Evolutionary conservation across 2,888 invertebrate genomes (phyloP), one percentile per base, ranked within the genome.

Genomic region (Orthosia incerta): DNA sequence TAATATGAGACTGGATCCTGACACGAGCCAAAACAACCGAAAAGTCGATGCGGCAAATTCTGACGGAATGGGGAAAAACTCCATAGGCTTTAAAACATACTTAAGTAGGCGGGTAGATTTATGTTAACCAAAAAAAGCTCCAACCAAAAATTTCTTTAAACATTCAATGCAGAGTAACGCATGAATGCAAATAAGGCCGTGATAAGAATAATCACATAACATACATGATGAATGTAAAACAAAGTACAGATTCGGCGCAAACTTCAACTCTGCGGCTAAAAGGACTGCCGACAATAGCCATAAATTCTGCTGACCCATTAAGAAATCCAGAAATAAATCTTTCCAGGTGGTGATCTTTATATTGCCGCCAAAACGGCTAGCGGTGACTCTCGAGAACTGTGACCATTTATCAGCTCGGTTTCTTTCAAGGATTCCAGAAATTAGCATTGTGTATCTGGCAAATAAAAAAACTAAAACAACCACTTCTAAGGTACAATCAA

Each of bases 301-400:
- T 87, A 87, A 86, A 87, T 87, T 75, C 75, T 71, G 56, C 46
- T 82, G 79, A 81, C 74, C 74, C 82, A 87, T 75, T 86, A 75
- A 75, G 60, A n/a, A 63, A 53, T 4, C 62, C 72, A 67, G 61
- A 79, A 78, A 76, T 84, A 79, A 85, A 83, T 82, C 80, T 84
- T 70, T 46, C 23, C 64, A 46, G 55, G 65, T 59, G 61, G 48
- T 67, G 63, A 68, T 70, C 16, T 48, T 62, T 55, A 72, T 67
- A 59, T 39, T 51, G 67, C 59, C 73, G 67, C 61, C 79, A 39
- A 48, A 65, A 69, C 12, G 20, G 57, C 69, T 74, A 13, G 67
- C 64, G 5, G 39, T 64, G 48, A 51, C 45, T 59, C 7, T 26
- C 12, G 13, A 63, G 20, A 7, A 46, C 11, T 31, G n/a, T 39